phyloP scores from a whole-genome alignment of 2,888 invertebrate genomes.

The Cantharis rustica region DNA sequence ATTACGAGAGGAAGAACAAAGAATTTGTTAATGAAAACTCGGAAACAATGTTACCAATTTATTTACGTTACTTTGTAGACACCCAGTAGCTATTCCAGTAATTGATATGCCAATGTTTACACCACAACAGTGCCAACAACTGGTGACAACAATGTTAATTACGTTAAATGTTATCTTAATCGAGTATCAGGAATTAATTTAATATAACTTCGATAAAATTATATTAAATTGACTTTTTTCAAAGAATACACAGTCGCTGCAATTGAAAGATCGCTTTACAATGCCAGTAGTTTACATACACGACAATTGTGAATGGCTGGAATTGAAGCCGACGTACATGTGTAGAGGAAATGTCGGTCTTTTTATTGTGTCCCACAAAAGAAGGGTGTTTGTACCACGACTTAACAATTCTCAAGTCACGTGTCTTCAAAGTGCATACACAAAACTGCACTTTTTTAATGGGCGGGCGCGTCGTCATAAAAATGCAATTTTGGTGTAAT shows the following conservation, averaged over 20 bases:
- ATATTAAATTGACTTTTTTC: background rate
- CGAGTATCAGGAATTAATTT: background rate
- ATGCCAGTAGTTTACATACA: background rate
- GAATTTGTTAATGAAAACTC: background rate
- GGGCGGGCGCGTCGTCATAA: background rate
- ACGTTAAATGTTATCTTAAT: background rate
- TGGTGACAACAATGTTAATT: background rate
- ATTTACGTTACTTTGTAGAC: background rate
- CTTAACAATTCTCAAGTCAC: conserved; percentile 38
- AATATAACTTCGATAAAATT: background rate
- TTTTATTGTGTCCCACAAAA: conserved; percentile 37
- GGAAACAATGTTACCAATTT: background rate
- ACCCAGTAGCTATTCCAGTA: background rate
- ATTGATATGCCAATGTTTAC: background rate
- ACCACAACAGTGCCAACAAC: background rate
- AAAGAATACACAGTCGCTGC: background rate
- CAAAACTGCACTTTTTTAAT: conserved; percentile 24
- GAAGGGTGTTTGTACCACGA: conserved; percentile 39
- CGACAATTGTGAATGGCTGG: conserved; percentile 23
- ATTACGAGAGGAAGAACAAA: background rate
- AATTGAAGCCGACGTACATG: conserved; percentile 38
- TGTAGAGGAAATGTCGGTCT: conserved; percentile 37
- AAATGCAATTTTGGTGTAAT: background rate
- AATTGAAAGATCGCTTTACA: background rate
- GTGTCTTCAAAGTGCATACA: conserved; percentile 35